Base-by-base conservation (phyloP, 1,140 invertebrate genomes). In the Euura saliciscinereae region DNA sequence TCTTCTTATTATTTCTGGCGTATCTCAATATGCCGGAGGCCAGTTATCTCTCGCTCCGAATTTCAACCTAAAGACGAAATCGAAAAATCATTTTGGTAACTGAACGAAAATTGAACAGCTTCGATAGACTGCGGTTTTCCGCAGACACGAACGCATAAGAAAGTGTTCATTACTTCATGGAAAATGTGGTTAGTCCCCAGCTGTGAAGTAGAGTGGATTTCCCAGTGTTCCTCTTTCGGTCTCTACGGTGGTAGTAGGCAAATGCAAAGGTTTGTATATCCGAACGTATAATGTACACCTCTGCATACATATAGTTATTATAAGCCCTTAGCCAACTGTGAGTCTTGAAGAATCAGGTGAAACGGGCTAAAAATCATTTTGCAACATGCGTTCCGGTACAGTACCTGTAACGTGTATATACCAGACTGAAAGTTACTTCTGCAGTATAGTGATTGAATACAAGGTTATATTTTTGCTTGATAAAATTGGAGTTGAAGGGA, bases 171-270 rank as follows among this genome's bases (percentile, higher is more conserved):
- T 59, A 59, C 13, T 59, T n/a, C 5, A 59, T 59, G 51, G 51
- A 59, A 59, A 59, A 59, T 59, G 51, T 59, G 51, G 51, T 59
- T 59, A 59, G 51, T 59, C 51, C 51, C 51, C 51, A 59, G 10
- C 51, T 59, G 51, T n/a, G 51, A n/a, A 3, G 3, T 4, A 3
- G 51, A 59, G 51, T 59, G 13, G 3, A 59, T 59, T n/a, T n/a
- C 3, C 6, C 51, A 8, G 8, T 4, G 8, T 3, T n/a, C 51
- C 51, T 59, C 51, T n/a, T 59, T 6, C 3, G 0, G 3, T 1
- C 51, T 59, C 51, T 59, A 11, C 51, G 51, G 8, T 59, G 5
- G 8, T 59, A 11, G 10, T 59, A 8, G 51, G 8, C 51, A n/a
- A 59, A 59, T 8, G 51, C 51, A 59, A 59, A 0, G 8, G 51